Conservation (phyloP, 2,113 vertebrate species). For the Pterocles burchelli region DNA sequence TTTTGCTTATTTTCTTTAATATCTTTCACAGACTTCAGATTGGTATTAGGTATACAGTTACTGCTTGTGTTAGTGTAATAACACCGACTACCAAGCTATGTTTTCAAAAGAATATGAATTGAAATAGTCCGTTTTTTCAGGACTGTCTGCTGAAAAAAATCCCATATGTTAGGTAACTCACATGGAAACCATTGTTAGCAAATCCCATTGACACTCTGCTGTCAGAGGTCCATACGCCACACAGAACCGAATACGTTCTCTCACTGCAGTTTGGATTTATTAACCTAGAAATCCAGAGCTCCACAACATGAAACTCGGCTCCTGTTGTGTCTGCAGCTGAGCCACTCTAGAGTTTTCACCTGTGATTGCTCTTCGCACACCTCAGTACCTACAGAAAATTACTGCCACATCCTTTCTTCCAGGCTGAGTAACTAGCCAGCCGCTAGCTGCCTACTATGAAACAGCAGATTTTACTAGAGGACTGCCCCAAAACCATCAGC, state of each 20-base stretch:
- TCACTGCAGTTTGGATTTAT: background rate
- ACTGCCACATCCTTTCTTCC: background rate
- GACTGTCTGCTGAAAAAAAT: background rate
- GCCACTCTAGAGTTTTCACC: background rate
- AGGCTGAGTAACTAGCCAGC: background rate
- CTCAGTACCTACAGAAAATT: background rate
- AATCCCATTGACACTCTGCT: background rate
- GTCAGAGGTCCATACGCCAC: background rate
- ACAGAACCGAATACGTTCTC: background rate
- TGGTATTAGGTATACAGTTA: background rate
- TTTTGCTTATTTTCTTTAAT: background rate
- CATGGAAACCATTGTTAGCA: background rate
- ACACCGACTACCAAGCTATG: background rate
- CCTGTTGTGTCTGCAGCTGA: background rate
- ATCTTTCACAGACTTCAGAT: background rate
- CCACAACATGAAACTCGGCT: background rate
- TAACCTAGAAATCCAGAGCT: background rate
- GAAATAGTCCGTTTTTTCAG: background rate
- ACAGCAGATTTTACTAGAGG: background rate
- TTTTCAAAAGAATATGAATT: constrained; percentile 1
- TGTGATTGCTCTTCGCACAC: background rate
- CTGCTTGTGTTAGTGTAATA: background rate
- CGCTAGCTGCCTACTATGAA: background rate
- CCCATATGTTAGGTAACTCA: background rate
- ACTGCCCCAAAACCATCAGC: background rate